These are phyloP conservation scores for Agrotis exclamationis DNA, from an alignment of 2,888 invertebrate species.

Conservation along the genomic window DNA sequence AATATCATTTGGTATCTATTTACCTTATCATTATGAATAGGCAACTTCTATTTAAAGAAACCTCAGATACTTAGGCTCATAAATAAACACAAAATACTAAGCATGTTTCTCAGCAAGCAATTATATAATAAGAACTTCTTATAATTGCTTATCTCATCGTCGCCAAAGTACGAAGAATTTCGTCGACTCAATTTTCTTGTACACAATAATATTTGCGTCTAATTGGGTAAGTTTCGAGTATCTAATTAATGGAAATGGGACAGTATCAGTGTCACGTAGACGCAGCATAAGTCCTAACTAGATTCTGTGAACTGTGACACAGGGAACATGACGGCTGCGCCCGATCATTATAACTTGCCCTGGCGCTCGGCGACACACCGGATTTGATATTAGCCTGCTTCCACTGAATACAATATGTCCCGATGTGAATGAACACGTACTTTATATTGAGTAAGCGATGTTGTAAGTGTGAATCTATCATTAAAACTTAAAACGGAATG, in stretches of 20 bases:
- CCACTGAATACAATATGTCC: slow-evolving; percentile 25
- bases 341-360: slow-evolving; percentile 57
- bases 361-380: slow-evolving; percentile 22
- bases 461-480: neutral
- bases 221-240: slow-evolving; percentile 41
- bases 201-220: slow-evolving; percentile 23
- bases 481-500: too few species aligned
- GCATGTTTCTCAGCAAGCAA: neutral
- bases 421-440: slow-evolving; percentile 7
- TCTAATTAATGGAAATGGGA: slow-evolving; percentile 33
- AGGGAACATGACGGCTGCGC: slow-evolving; percentile 34
- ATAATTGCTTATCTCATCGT: neutral
- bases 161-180: slow-evolving; percentile 1
- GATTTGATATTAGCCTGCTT: slow-evolving; percentile 40
- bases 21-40: neutral
- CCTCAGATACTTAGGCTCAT: neutral
- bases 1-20: neutral
- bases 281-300: slow-evolving; percentile 55
- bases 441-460: neutral
- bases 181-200: neutral
- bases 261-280: slow-evolving; percentile 47
- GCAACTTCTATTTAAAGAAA: neutral
- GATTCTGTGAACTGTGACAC: slow-evolving; percentile 45
- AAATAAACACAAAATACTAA: slow-evolving; percentile 21
- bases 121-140: neutral